Evolutionary conservation across 2,888 invertebrate genomes (phyloP).

Genomic region (Parnassius glacialis): DNA sequence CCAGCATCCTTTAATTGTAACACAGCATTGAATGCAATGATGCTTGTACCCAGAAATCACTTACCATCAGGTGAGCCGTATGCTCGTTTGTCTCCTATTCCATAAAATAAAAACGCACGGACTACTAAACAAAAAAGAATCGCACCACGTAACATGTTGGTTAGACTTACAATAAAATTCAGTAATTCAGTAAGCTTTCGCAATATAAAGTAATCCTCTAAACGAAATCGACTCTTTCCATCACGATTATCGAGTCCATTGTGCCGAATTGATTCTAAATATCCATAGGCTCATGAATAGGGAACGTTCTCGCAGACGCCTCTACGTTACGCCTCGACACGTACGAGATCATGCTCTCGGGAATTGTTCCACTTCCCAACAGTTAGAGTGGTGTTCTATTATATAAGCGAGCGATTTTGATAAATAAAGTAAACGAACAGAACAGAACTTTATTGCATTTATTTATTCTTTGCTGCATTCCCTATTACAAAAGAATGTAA

Average conservation of each 20-base stretch:
- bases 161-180: neutral
- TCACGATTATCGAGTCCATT: conserved; percentile 2
- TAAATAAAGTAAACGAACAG: no score
- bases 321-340: conserved; percentile 7
- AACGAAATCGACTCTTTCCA: neutral
- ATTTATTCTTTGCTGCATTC: no score
- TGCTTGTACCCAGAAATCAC: no score
- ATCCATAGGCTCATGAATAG: conserved; percentile 6
- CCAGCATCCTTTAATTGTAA: no score
- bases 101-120: no score
- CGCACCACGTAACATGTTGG: no score
- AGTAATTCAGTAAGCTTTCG: neutral
- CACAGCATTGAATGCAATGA: no score
- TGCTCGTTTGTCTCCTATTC: no score
- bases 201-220: neutral
- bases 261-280: conserved; percentile 4
- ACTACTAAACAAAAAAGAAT: no score
- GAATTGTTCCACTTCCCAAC: conserved; percentile 10
- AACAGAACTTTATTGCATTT: no score
- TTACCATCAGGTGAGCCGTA: no score
- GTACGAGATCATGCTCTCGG: conserved; percentile 1
- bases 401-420: neutral
- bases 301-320: neutral
- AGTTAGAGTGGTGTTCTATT: neutral
- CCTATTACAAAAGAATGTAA: no score